A percentile compares a stretch with the other conserved stretches of the same genome.
Evolutionary conservation across 2,888 invertebrate genomes (phyloP).

Genomic region (Ctena decussata): DNA sequence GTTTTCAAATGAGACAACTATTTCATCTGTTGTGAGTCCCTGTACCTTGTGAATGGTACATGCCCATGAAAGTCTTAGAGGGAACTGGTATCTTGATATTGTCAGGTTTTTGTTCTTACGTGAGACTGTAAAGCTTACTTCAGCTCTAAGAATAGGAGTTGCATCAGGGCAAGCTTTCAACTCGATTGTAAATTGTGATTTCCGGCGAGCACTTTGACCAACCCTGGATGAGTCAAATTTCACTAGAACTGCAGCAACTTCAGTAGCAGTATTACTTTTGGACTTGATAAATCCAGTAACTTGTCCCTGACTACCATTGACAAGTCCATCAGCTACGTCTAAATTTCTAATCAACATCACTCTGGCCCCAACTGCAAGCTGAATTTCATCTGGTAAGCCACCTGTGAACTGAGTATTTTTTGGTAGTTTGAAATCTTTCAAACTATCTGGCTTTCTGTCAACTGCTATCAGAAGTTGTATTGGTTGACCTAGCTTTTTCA

Average conservation of each 20-base stretch:
- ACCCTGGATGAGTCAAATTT: constrained; percentile 30
- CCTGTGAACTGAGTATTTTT: constrained; percentile 26
- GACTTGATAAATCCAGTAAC: constrained; percentile 26
- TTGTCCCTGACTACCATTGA: constrained; percentile 51
- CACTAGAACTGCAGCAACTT: constrained; percentile 33
- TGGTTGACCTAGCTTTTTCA: background rate
- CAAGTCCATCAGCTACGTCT: constrained; percentile 59
- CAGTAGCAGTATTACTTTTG: background rate
- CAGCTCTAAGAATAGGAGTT: background rate
- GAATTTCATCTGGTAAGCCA: constrained; percentile 18
- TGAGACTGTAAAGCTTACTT: background rate
- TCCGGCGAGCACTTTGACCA: background rate
- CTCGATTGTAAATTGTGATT: background rate
- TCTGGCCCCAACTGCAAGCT: constrained; percentile 36
- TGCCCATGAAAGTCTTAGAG: background rate
- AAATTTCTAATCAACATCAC: constrained; percentile 61
- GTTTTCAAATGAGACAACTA: background rate
- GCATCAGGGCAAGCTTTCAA: background rate
- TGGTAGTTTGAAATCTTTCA: constrained; percentile 5
- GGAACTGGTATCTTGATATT: background rate
- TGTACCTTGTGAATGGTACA: constrained; percentile 9
- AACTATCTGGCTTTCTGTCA: constrained; percentile 38
- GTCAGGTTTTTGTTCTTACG: background rate
- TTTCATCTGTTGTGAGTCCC: background rate
- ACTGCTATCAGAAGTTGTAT: constrained; percentile 14